Percentiles rank a stretch among this genome's conserved stretches.
These are phyloP conservation scores for Eulemur mongoz DNA, from an alignment of 2,797 vertebrate species.

Conservation along the genomic window DNA sequence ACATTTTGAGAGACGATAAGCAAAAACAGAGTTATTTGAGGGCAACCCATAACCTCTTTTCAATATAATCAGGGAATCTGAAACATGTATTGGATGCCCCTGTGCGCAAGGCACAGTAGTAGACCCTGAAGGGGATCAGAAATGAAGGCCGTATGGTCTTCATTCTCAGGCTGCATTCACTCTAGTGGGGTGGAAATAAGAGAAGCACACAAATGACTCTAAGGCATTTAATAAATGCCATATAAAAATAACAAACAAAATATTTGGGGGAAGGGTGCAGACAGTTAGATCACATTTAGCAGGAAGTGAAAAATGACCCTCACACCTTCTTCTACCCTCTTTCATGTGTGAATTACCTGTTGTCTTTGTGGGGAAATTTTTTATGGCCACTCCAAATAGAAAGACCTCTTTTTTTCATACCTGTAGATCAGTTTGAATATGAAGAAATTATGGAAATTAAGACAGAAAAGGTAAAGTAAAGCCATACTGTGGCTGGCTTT, in stretches of 20 bases:
- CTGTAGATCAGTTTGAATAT: background rate
- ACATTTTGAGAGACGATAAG: background rate
- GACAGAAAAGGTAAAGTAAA: slow-evolving; percentile 10
- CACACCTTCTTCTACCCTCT: background rate
- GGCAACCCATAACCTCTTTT: background rate
- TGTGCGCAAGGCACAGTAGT: background rate
- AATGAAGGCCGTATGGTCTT: background rate
- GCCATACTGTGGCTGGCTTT: background rate
- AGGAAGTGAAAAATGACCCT: background rate
- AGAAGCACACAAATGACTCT: background rate
- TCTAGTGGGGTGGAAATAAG: background rate
- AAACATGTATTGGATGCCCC: background rate
- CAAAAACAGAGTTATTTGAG: background rate
- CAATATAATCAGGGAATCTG: background rate
- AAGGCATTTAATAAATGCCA: background rate
- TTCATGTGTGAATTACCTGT: background rate
- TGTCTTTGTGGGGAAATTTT: slow-evolving; percentile 16
- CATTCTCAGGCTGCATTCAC: background rate
- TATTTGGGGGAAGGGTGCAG: background rate
- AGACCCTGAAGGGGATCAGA: background rate
- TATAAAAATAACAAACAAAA: slow-evolving; percentile 11
- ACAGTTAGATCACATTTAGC: slow-evolving; percentile 13
- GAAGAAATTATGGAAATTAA: background rate
- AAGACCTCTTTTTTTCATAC: background rate
- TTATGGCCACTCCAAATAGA: background rate